Evolutionary conservation across 2,797 vertebrate species (phyloP).

Genomic region (Arnoldichthys spilopterus): DNA sequence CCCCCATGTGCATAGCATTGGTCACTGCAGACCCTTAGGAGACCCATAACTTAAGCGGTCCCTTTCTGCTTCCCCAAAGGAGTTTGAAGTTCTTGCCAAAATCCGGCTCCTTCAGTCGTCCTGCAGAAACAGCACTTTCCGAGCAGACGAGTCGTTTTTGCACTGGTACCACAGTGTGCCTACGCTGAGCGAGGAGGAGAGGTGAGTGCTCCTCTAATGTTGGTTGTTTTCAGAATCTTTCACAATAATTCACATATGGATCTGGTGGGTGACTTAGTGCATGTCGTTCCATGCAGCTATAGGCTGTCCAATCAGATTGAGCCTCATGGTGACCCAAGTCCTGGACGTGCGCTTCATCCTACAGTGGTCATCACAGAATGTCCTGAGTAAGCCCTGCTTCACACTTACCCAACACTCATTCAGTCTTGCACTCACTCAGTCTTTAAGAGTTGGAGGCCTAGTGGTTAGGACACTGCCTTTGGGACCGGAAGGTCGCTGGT

Average conservation of each 20-base stretch:
- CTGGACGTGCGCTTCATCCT: slow-evolving; percentile 73
- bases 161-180: slow-evolving; percentile 85
- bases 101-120: slow-evolving; percentile 88
- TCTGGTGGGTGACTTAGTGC: background rate
- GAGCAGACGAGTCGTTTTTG: slow-evolving; percentile 74
- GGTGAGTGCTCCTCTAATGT: slow-evolving; percentile 68
- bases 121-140: slow-evolving; percentile 85
- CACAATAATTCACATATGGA: background rate
- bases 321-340: slow-evolving; percentile 74
- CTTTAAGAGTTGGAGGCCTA: too few relatives aligned
- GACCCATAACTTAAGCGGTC: background rate
- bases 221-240: background rate
- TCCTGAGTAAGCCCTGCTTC: slow-evolving; percentile 79
- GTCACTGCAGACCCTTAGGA: background rate
- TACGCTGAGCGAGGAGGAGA: slow-evolving; percentile 81
- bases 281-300: slow-evolving; percentile 74
- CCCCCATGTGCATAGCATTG: background rate
- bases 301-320: slow-evolving; percentile 88
- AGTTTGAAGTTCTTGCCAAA: slow-evolving; percentile 91
- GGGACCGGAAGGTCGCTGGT: too few relatives aligned
- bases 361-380: slow-evolving; percentile 88
- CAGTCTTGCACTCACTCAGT: background rate
- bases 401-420: background rate
- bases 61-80: slow-evolving; percentile 72
- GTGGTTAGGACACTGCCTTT: too few relatives aligned